phyloP scores from a whole-genome alignment of 2,797 vertebrate species.

The Bradypus variegatus region DNA sequence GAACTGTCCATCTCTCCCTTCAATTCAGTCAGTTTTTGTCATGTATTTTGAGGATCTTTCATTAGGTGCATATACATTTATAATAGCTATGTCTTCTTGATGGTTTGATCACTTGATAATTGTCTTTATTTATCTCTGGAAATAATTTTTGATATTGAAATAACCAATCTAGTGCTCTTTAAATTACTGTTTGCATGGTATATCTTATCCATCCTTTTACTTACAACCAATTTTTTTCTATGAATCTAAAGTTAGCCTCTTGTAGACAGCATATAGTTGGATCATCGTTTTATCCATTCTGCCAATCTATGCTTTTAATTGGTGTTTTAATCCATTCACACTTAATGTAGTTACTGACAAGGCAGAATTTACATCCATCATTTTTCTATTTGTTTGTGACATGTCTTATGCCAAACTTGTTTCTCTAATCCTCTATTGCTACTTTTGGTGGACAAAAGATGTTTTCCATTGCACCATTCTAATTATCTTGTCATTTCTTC shows the following conservation, averaged over 20 bases:
- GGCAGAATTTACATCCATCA: too few species aligned
- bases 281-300: background rate
- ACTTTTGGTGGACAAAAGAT: background rate
- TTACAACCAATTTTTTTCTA: too few species aligned
- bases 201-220: too few species aligned
- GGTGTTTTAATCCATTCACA: too few species aligned
- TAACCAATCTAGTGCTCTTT: too few species aligned
- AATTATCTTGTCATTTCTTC: background rate
- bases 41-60: too few species aligned
- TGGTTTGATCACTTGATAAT: background rate
- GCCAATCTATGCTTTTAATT: background rate
- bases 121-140: background rate
- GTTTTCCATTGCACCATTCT: background rate
- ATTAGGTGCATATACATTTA: too few species aligned
- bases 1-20: too few species aligned
- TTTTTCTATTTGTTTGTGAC: background rate
- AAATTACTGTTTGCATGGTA: too few species aligned
- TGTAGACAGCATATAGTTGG: too few species aligned
- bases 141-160: too few species aligned
- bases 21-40: background rate
- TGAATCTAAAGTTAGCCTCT: background rate
- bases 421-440: background rate
- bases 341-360: background rate
- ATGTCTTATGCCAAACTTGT: background rate
- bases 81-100: background rate